phyloP scores from a whole-genome alignment of 2,888 invertebrate species.

The Diachrysia chrysitis region DNA sequence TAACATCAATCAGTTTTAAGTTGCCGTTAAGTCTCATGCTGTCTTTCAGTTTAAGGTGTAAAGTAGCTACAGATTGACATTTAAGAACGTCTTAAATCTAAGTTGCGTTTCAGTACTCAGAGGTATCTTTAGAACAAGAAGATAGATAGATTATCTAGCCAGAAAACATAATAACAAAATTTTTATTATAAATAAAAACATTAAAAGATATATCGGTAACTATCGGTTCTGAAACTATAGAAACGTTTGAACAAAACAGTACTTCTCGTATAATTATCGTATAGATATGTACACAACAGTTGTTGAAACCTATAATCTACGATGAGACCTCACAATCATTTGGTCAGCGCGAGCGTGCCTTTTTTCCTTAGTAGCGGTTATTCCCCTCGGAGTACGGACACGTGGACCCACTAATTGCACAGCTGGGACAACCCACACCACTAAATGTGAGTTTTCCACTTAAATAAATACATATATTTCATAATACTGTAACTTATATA shows the following conservation, averaged over 20 bases:
- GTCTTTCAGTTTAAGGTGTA: too few relatives aligned
- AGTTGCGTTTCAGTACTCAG: too few relatives aligned
- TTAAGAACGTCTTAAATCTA: too few relatives aligned
- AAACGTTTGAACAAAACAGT: not conserved
- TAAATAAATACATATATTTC: conserved; percentile 73
- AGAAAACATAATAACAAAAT: too few relatives aligned
- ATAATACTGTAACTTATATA: conserved; percentile 51
- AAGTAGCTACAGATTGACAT: too few relatives aligned
- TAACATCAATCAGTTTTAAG: too few relatives aligned
- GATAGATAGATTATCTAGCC: too few relatives aligned
- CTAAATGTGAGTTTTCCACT: conserved; percentile 81
- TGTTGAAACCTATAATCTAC: conserved; percentile 52
- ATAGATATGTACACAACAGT: conserved; percentile 20
- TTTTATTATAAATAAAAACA: too few relatives aligned
- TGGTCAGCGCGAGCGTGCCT: conserved; percentile 55
- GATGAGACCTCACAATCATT: conserved; percentile 60
- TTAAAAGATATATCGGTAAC: too few relatives aligned
- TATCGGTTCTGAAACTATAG: conserved; percentile 1
- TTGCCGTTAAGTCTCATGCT: too few relatives aligned
- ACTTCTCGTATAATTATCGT: conserved; percentile 27
- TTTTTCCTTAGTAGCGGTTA: conserved; percentile 71
- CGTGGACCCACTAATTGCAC: conserved; percentile 87
- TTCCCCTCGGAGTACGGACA: conserved; percentile 77
- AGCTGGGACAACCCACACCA: conserved; percentile 82
- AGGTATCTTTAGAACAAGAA: too few relatives aligned